Percentiles rank a stretch among this genome's conserved stretches.
phyloP scores from a whole-genome alignment of 2,113 vertebrate species.

The Otocyon megalotis region DNA sequence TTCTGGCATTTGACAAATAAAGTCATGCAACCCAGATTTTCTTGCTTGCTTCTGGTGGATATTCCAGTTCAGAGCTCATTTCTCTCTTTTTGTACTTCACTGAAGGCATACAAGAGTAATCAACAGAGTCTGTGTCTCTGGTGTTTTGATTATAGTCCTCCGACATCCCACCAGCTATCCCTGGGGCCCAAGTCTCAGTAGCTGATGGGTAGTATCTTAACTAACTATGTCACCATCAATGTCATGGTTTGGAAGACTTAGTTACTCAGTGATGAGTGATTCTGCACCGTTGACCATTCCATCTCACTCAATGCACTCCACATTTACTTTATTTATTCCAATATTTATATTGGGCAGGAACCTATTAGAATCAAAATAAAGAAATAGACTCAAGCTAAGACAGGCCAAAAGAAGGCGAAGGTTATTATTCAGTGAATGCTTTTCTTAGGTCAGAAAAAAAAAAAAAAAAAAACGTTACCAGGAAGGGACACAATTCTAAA shows the following conservation, averaged over 20 bases:
- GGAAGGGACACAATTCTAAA: not conserved
- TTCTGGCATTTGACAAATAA: slow-evolving; percentile 16
- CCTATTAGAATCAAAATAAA: slow-evolving; percentile 25
- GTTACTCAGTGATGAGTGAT: not conserved
- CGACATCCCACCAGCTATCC: not conserved
- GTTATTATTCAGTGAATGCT: not conserved
- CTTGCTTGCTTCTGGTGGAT: not conserved
- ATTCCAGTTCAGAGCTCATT: not conserved
- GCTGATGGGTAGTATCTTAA: not conserved
- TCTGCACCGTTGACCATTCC: not conserved
- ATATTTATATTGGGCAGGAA: not conserved
- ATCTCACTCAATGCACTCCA: not conserved
- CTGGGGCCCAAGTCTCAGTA: not conserved
- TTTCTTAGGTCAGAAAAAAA: not conserved
- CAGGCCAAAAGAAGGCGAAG: not conserved
- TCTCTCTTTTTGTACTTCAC: not conserved
- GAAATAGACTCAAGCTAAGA: not conserved
- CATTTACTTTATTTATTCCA: slow-evolving; percentile 11
- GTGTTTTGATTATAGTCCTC: not conserved
- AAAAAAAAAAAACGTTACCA: not conserved
- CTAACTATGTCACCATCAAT: not conserved
- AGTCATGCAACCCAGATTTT: not conserved
- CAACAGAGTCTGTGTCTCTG: not conserved
- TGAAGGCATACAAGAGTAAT: not conserved
- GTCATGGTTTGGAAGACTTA: not conserved